phyloP scores from a whole-genome alignment of 2,888 invertebrate species.

The Nebria salina region DNA sequence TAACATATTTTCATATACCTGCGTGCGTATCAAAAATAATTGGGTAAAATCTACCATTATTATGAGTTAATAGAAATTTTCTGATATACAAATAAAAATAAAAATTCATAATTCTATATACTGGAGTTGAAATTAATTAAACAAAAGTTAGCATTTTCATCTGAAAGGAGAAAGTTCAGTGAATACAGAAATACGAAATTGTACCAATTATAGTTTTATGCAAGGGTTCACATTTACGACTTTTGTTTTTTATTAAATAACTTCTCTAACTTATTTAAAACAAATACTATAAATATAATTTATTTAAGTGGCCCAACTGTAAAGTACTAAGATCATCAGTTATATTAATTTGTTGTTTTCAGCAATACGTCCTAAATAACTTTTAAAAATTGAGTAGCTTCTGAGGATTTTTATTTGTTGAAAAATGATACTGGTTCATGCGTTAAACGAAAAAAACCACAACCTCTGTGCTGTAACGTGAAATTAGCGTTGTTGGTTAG shows the following conservation, averaged over 20 bases:
- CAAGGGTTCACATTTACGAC: not conserved
- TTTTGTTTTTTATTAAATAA: not conserved
- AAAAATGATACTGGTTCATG: not conserved
- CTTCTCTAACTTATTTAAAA: not conserved
- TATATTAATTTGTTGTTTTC: not conserved
- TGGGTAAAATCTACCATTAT: no score
- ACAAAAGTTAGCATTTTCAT: not conserved
- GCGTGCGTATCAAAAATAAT: no score
- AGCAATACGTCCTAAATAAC: no score
- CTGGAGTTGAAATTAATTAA: not conserved
- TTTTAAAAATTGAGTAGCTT: no score
- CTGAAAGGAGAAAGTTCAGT: not conserved
- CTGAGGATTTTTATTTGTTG: not conserved
- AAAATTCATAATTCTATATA: not conserved
- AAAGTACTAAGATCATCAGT: not conserved
- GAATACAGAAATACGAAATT: not conserved
- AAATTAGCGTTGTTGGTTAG: not conserved
- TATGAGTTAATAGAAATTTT: no score
- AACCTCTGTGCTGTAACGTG: not conserved
- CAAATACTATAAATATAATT: not conserved
- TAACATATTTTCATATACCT: no score
- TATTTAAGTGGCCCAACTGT: not conserved
- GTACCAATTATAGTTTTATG: not conserved
- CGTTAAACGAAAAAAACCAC: not conserved
- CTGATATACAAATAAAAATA: not conserved